Conservation (phyloP, 2,888 invertebrate species). For the Drosophila tripunctata region DNA sequence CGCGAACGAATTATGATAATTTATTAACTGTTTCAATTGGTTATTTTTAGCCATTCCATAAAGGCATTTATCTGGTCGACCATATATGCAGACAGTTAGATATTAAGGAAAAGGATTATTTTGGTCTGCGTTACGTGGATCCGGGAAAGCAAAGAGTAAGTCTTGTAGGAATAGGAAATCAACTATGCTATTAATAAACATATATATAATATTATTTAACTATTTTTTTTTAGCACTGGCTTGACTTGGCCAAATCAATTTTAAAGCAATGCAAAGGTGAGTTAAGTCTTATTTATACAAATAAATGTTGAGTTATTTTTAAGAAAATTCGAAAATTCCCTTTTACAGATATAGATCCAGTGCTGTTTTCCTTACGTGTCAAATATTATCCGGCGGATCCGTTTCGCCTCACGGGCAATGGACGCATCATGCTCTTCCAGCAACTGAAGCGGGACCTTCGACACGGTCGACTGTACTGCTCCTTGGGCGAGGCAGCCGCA, state of each 20-base stretch:
- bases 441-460: slow-evolving; percentile 97
- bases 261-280: slow-evolving; percentile 96
- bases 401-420: slow-evolving; percentile 95
- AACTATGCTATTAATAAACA: background rate
- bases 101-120: slow-evolving; percentile 96
- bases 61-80: slow-evolving; percentile 94
- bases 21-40: too few relatives aligned
- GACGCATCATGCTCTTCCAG: slow-evolving; percentile 97
- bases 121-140: slow-evolving; percentile 96
- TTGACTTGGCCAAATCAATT: slow-evolving; percentile 95
- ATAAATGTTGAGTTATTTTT: background rate
- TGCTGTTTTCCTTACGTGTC: slow-evolving; percentile 97
- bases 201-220: background rate
- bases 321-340: background rate
- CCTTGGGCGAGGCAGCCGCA: slow-evolving; percentile 94
- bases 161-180: background rate
- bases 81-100: slow-evolving; percentile 95
- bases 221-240: slow-evolving; percentile 91
- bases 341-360: slow-evolving; percentile 92
- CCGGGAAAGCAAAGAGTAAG: slow-evolving; percentile 93
- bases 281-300: background rate
- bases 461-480: slow-evolving; percentile 97
- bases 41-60: slow-evolving; percentile 90
- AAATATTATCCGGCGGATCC: slow-evolving; percentile 99
- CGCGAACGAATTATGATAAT: too few relatives aligned